phyloP scores from a whole-genome alignment of 2,888 invertebrate species.

The Nomada flava region DNA sequence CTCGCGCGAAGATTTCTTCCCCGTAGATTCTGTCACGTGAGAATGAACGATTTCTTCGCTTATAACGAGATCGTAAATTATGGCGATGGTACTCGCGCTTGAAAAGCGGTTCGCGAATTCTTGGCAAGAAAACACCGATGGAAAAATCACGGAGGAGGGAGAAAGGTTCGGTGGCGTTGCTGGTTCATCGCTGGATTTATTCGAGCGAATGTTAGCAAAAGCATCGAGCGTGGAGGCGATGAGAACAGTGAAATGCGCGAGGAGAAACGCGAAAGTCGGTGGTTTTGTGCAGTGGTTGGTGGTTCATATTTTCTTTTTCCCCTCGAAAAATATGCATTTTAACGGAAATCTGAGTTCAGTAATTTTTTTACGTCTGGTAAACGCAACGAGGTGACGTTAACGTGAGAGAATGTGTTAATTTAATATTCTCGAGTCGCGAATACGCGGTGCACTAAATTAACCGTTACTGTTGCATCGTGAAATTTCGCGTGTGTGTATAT shows the following conservation, averaged over 20 bases:
- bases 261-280: background rate
- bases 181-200: slow-evolving; percentile 54
- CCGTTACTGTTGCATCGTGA: slow-evolving; percentile 4
- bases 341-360: background rate
- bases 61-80: slow-evolving; percentile 72
- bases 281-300: background rate
- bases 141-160: background rate
- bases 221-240: background rate
- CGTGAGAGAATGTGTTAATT: slow-evolving; percentile 21
- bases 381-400: slow-evolving; percentile 1
- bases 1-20: slow-evolving; percentile 8
- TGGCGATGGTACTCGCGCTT: slow-evolving; percentile 30
- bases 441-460: slow-evolving; percentile 20
- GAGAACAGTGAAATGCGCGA: no score
- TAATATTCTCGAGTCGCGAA: slow-evolving; percentile 31
- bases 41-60: slow-evolving; percentile 67
- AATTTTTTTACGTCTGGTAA: background rate
- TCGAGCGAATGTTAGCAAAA: slow-evolving; percentile 44
- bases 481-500: slow-evolving; percentile 1
- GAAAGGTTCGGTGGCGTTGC: background rate
- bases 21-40: slow-evolving; percentile 56
- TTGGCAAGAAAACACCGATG: slow-evolving; percentile 23
- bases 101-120: slow-evolving; percentile 45
- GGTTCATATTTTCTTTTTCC: background rate
- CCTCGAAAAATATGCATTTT: no score